Evolutionary conservation across 1,140 invertebrate species (phyloP).

Genomic region (Drosophila nebulosa): DNA sequence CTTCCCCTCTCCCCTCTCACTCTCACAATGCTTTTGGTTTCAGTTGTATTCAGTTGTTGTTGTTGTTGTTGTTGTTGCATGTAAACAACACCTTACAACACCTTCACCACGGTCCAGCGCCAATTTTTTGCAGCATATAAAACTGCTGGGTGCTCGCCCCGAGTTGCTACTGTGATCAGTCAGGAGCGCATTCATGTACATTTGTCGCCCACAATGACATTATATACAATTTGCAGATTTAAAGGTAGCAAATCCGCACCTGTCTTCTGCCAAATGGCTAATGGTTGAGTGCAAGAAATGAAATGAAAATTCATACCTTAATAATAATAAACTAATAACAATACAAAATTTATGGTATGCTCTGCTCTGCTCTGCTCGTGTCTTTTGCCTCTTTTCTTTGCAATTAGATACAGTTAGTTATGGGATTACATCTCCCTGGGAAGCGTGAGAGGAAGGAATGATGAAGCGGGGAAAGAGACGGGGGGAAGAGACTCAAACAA

Average conservation of each 20-base stretch:
- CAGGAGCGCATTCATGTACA: background rate
- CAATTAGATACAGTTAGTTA: constrained; percentile 22
- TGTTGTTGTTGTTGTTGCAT: constrained; percentile 43
- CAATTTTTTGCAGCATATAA: constrained; percentile 6
- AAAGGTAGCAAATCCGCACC: background rate
- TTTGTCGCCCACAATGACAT: background rate
- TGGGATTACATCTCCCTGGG: background rate
- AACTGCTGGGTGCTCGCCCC: background rate
- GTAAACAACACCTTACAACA: constrained; percentile 76
- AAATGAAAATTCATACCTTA: constrained; percentile 21
- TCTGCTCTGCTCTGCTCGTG: background rate
- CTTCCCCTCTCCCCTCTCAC: background rate
- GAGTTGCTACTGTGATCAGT: background rate
- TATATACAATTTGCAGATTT: too few relatives aligned
- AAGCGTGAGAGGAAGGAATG: too few relatives aligned
- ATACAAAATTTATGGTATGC: constrained; percentile 24
- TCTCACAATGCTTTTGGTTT: too few relatives aligned
- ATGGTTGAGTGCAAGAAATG: constrained; percentile 20
- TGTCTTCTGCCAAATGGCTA: constrained; percentile 15
- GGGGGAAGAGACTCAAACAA: too few relatives aligned
- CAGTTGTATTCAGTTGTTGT: constrained; percentile 18
- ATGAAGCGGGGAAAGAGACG: too few relatives aligned
- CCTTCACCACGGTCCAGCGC: constrained; percentile 72
- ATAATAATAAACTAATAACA: constrained; percentile 20
- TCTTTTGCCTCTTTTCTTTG: background rate